Conservation (phyloP, 1,140 invertebrate species). For the Pogonomyrmex californicus region DNA sequence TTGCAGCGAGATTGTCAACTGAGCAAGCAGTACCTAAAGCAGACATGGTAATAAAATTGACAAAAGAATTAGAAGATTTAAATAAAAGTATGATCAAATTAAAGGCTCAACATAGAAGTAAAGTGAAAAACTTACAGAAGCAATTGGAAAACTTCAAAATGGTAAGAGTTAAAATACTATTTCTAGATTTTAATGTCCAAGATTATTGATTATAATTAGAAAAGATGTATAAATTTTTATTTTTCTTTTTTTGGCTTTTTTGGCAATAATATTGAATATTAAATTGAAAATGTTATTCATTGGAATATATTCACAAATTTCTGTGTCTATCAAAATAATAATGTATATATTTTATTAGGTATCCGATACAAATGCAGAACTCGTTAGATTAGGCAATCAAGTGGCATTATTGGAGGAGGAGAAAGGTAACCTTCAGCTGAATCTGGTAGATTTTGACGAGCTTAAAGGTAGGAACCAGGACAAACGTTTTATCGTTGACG, state of each 20-base stretch:
- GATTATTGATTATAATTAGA: background rate
- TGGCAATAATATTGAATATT: background rate
- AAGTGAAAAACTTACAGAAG: slow-evolving; percentile 94
- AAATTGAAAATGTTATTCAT: background rate
- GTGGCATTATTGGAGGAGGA: slow-evolving; percentile 95
- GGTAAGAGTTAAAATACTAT: slow-evolving; percentile 80
- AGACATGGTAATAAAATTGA: slow-evolving; percentile 88
- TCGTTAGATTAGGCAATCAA: slow-evolving; percentile 91
- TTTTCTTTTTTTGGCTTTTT: background rate
- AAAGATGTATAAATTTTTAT: background rate
- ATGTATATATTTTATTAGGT: slow-evolving; percentile 76
- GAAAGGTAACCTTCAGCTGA: slow-evolving; percentile 95
- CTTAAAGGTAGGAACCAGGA: slow-evolving; percentile 89
- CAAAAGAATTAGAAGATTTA: slow-evolving; percentile 90
- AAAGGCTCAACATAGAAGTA: slow-evolving; percentile 93
- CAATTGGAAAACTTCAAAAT: slow-evolving; percentile 93
- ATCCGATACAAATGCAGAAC: slow-evolving; percentile 90
- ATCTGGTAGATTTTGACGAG: slow-evolving; percentile 94
- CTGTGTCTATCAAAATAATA: slow-evolving; percentile 14
- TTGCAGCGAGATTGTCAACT: slow-evolving; percentile 69
- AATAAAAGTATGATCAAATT: slow-evolving; percentile 95
- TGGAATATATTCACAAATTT: background rate
- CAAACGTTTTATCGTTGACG: slow-evolving; percentile 72
- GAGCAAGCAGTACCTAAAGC: slow-evolving; percentile 79
- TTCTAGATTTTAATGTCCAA: background rate